A percentile compares a stretch with the other conserved stretches of the same genome.
Evolutionary conservation across 2,888 invertebrate genomes (phyloP).

Genomic region (Xylota sylvarum): DNA sequence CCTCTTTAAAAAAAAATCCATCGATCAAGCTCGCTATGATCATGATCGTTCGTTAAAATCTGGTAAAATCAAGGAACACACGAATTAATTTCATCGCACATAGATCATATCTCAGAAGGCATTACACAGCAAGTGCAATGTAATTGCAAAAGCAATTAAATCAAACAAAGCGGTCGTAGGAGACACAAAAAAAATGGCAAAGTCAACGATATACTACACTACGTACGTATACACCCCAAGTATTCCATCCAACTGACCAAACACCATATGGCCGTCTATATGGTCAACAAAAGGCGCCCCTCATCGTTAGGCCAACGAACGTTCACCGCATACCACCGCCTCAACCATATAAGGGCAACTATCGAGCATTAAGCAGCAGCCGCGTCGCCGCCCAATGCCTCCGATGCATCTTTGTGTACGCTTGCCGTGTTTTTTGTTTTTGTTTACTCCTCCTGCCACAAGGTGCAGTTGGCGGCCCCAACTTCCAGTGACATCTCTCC

Average conservation of each 20-base stretch:
- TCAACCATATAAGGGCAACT: constrained; percentile 81
- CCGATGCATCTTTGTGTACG: constrained; percentile 31
- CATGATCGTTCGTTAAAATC: background rate
- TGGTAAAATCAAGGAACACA: background rate
- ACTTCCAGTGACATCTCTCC: constrained; percentile 68
- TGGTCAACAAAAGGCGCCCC: constrained; percentile 80
- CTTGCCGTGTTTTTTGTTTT: constrained; percentile 75
- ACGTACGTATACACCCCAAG: constrained; percentile 16
- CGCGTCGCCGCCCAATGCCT: constrained; percentile 68
- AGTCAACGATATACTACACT: background rate
- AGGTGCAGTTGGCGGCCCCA: constrained; percentile 55
- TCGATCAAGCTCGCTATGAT: background rate
- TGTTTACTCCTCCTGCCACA: constrained; percentile 73
- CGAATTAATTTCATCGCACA: constrained; percentile 46
- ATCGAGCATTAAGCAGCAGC: constrained; percentile 81
- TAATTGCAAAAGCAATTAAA: constrained; percentile 76
- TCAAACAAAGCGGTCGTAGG: constrained; percentile 37
- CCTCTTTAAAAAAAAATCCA: too few relatives aligned
- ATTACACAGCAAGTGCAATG: constrained; percentile 71
- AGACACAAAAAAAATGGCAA: constrained; percentile 15
- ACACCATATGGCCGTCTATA: constrained; percentile 78
- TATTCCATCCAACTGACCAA: constrained; percentile 48
- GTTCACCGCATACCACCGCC: constrained; percentile 78
- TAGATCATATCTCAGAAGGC: constrained; percentile 63
- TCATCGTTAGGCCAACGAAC: constrained; percentile 54